phyloP scores from a whole-genome alignment of 2,888 invertebrate species.

The Tipula vernalis region DNA sequence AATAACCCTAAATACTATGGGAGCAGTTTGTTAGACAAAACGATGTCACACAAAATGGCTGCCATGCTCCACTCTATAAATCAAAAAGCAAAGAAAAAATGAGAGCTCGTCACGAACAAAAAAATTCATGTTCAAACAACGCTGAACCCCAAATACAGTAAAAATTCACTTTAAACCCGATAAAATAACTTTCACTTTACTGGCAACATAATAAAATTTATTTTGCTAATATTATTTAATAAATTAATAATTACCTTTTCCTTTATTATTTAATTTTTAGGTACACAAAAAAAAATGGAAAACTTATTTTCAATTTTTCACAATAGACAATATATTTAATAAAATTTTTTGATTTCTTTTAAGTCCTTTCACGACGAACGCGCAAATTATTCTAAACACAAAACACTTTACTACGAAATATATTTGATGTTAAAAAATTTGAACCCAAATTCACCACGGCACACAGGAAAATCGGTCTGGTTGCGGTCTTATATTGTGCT shows the following conservation, averaged over 20 bases:
- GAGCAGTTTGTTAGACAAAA: background rate
- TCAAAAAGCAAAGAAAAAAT: background rate
- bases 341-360: background rate
- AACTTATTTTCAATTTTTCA: background rate
- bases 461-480: conserved; percentile 5
- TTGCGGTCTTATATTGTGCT: background rate
- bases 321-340: background rate
- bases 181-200: conserved; percentile 7
- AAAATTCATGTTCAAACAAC: background rate
- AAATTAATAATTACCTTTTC: background rate
- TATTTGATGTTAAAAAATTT: conserved; percentile 6
- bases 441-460: conserved; percentile 6
- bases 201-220: background rate
- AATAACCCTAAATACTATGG: background rate
- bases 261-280: background rate
- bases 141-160: background rate
- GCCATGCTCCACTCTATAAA: background rate
- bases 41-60: conserved; percentile 10
- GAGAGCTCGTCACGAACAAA: background rate
- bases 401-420: background rate
- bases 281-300: background rate
- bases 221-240: background rate
- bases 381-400: conserved; percentile 10
- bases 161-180: background rate
- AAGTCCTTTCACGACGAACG: conserved; percentile 5